These are phyloP conservation scores for Crocallis elinguaria DNA, from an alignment of 2,888 invertebrate species.

Conservation along the genomic window DNA sequence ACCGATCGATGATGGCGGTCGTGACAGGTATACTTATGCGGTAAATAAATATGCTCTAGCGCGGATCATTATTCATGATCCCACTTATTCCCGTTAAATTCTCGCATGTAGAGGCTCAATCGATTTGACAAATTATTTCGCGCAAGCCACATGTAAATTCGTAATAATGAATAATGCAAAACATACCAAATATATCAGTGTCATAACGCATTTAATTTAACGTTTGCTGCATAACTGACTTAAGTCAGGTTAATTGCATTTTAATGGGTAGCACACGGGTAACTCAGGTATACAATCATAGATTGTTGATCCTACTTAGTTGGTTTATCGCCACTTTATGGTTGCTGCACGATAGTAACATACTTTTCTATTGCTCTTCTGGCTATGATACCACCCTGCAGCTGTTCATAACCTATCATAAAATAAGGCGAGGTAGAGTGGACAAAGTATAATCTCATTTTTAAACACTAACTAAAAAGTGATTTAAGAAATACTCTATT, in stretches of 20 bases:
- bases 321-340: too few relatives aligned
- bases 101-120: neutral
- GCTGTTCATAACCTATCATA: too few relatives aligned
- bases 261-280: conserved; percentile 41
- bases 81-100: neutral
- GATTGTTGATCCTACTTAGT: too few relatives aligned
- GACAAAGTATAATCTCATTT: too few relatives aligned
- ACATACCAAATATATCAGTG: conserved; percentile 17
- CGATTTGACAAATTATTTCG: conserved; percentile 3
- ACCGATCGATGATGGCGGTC: conserved; percentile 68
- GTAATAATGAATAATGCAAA: conserved; percentile 12
- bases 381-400: too few relatives aligned
- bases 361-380: too few relatives aligned
- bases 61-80: conserved; percentile 1
- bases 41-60: conserved; percentile 20
- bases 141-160: conserved; percentile 9
- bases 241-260: conserved; percentile 49
- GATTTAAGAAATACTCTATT: too few relatives aligned
- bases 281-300: too few relatives aligned
- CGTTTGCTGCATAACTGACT: conserved; percentile 41
- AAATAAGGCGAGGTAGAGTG: too few relatives aligned
- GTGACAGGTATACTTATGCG: conserved; percentile 54
- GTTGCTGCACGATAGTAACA: too few relatives aligned
- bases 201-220: conserved; percentile 17
- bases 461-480: too few relatives aligned